Evolutionary conservation across 2,888 invertebrate species (phyloP).

Genomic region (Ditula angustiorana): DNA sequence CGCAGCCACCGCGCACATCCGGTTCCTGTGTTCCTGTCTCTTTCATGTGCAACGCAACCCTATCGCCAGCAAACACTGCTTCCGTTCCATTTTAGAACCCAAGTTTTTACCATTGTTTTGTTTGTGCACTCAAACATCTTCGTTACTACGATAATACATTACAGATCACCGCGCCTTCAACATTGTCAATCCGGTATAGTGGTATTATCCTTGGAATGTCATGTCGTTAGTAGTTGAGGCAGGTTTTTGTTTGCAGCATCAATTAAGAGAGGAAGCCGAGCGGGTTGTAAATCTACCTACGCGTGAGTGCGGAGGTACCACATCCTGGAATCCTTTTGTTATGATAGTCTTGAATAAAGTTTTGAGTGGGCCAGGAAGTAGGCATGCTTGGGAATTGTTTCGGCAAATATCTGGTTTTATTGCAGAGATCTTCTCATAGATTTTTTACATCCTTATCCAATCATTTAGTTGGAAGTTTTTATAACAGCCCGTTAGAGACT

Average conservation of each 20-base stretch:
- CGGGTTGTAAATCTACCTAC: conserved; percentile 43
- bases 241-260: conserved; percentile 64
- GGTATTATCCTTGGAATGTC: conserved; percentile 49
- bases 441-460: conserved; percentile 54
- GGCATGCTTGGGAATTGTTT: conserved; percentile 65
- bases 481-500: no score
- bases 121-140: background rate
- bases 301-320: conserved; percentile 33
- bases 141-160: background rate
- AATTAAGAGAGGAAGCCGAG: conserved; percentile 66
- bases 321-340: conserved; percentile 53
- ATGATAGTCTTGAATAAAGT: conserved; percentile 59
- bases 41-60: conserved; percentile 53
- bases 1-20: conserved; percentile 68
- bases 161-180: conserved; percentile 42
- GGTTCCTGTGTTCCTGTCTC: conserved; percentile 76
- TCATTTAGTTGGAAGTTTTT: conserved; percentile 36
- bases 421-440: conserved; percentile 50
- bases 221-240: conserved; percentile 57
- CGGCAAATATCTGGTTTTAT: conserved; percentile 61
- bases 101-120: background rate
- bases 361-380: conserved; percentile 63
- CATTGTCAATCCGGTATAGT: conserved; percentile 50
- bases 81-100: conserved; percentile 46
- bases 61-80: conserved; percentile 49